Base-by-base conservation (phyloP, 2,888 invertebrate genomes). In the Dolomedes plantarius region DNA sequence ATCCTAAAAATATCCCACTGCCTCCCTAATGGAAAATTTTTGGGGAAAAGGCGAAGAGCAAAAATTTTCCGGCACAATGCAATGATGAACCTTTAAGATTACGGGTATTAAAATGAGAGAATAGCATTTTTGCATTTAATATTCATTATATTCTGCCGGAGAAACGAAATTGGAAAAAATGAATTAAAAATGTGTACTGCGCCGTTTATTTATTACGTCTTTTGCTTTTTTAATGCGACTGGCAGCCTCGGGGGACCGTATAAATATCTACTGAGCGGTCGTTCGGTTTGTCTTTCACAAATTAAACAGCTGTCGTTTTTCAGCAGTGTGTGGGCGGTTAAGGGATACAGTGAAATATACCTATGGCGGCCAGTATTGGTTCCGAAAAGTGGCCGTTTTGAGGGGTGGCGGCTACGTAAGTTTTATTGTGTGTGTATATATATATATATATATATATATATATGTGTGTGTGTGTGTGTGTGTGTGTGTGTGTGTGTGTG, bases 121-220 rank as follows among this genome's bases (percentile, higher is more conserved):
- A 56, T 56, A 56, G 16, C 56, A 56, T 56, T 56, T 56, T 56
- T 56, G 19, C 23, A 23, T 56, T 56, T 56, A 23, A 56, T 56
- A 56, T 56, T 56, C 56, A 56, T 56, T 56, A 56, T 56, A 56
- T 56, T 56, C 23, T 23, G 3, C 13, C n/a, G 5, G 11, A 23
- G 23, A 56, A 56, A 56, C 23, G 56, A 23, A 56, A 56, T 56
- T 56, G 56, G 23, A 56, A 56, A 56, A 56, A 56, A 56, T 56
- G 56, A 56, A 56, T 56, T 56, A 56, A 56, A 56, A 19, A 16
- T 56, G 23, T 56, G 56, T 56, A 56, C 56, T 56, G 56, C 56
- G 23, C 7, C 23, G 3, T 56, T 56, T 56, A 56, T 56, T 56
- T 56, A 56, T 56, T 56, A 5, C 56, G 1, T 56, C 23, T 11